Evolutionary conservation across 2,797 vertebrate species (phyloP).

Genomic region (Pseudochirops cupreus): DNA sequence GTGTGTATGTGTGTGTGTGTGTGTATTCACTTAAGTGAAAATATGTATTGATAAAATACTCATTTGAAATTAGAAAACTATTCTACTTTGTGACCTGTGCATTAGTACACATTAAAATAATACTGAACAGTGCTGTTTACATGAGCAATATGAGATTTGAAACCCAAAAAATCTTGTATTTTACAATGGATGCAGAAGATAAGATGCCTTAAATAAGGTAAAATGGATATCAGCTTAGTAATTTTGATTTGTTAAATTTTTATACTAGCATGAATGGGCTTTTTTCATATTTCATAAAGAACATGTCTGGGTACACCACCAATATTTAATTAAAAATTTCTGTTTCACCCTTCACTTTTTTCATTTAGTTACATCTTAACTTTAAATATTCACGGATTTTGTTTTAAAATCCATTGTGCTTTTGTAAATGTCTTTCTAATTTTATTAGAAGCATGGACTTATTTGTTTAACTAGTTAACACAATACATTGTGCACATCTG

Average conservation of each 20-base stretch:
- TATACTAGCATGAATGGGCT: not conserved
- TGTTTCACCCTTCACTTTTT: not conserved
- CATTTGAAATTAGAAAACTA: conserved; percentile 40
- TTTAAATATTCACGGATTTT: not conserved
- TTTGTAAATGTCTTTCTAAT: not conserved
- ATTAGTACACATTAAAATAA: not conserved
- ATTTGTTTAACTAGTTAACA: not conserved
- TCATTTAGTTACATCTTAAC: not conserved
- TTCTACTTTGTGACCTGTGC: not conserved
- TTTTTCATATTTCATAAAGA: not conserved
- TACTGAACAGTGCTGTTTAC: not conserved
- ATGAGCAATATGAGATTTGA: not conserved
- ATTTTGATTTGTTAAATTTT: conserved; percentile 41
- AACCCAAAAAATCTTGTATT: not conserved
- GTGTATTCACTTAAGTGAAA: conserved; percentile 24
- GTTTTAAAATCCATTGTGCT: not conserved
- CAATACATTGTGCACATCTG: not conserved
- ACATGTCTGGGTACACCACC: not conserved
- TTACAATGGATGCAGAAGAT: conserved; percentile 12
- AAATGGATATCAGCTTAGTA: not conserved
- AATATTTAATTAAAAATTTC: not conserved
- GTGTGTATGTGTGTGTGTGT: not conserved
- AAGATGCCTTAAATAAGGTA: not conserved
- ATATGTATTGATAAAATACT: conserved; percentile 44
- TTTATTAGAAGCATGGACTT: not conserved